Conservation (phyloP, 2,888 invertebrate genomes). For the Augochlorella aurata region DNA sequence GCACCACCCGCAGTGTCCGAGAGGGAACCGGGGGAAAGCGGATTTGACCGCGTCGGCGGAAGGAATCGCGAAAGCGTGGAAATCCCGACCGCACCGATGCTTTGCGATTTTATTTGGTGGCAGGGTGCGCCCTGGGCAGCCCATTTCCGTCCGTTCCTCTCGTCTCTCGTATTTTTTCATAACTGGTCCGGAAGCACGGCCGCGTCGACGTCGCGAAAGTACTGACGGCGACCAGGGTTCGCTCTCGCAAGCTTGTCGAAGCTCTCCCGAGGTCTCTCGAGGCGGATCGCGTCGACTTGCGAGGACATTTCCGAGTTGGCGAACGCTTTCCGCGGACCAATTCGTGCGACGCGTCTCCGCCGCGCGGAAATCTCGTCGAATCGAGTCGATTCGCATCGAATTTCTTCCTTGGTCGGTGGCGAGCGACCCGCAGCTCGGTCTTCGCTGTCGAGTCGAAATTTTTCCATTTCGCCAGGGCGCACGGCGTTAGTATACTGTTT, state of each 20-base stretch:
- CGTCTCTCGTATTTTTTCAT: constrained; percentile 72
- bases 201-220: constrained; percentile 55
- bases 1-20: no score
- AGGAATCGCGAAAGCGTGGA: constrained; percentile 24
- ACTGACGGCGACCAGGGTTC: constrained; percentile 44
- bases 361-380: not conserved
- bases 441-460: constrained; percentile 57
- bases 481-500: constrained; percentile 77
- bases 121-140: constrained; percentile 34
- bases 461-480: constrained; percentile 62
- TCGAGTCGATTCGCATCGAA: not conserved
- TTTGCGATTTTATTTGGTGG: constrained; percentile 62
- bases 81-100: constrained; percentile 59
- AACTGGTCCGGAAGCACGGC: constrained; percentile 59
- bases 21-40: no score
- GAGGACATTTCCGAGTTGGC: not conserved
- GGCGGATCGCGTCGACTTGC: not conserved
- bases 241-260: no score
- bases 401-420: not conserved
- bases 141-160: constrained; percentile 60
- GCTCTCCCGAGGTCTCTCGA: not conserved
- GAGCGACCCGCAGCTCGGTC: not conserved
- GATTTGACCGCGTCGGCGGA: not conserved
- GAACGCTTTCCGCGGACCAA: not conserved
- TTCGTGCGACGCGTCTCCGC: not conserved